phyloP scores from a whole-genome alignment of 2,113 vertebrate genomes.

The Anhinga rufa region DNA sequence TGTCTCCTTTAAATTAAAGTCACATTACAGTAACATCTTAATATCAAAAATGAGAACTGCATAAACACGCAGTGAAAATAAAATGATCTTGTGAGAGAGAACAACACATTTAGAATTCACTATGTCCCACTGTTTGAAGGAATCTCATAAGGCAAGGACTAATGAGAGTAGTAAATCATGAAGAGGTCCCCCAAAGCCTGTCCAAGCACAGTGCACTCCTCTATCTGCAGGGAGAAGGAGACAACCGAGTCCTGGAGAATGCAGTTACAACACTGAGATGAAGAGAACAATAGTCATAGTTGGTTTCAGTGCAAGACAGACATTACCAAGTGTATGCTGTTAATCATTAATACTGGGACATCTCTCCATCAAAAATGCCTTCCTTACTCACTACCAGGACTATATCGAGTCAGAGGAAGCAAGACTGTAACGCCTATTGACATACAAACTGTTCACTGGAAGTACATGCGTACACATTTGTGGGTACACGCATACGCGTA shows the following conservation, averaged over 20 bases:
- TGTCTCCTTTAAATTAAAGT: neutral
- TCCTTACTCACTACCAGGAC: neutral
- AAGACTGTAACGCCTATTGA: neutral
- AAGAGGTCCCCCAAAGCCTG: neutral
- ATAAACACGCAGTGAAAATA: neutral
- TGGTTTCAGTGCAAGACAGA: neutral
- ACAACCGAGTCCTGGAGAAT: neutral
- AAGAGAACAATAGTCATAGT: fast-evolving
- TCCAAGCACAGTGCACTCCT: neutral
- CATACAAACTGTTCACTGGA: neutral
- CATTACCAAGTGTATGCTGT: neutral
- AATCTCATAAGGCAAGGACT: neutral
- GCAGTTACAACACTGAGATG: neutral
- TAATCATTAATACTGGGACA: neutral
- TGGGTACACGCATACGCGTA: neutral
- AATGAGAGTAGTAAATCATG: neutral
- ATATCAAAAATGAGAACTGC: neutral
- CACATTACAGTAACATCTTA: neutral
- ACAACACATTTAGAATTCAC: neutral
- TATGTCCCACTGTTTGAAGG: neutral
- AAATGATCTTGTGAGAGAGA: neutral
- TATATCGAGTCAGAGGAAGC: neutral
- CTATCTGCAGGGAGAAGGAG: neutral
- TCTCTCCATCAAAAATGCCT: neutral
- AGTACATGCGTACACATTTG: fast-evolving